Evolutionary conservation across 1,140 invertebrate genomes (phyloP), one percentile per base, ranked within the genome.

Genomic region (Papilio machaon): DNA sequence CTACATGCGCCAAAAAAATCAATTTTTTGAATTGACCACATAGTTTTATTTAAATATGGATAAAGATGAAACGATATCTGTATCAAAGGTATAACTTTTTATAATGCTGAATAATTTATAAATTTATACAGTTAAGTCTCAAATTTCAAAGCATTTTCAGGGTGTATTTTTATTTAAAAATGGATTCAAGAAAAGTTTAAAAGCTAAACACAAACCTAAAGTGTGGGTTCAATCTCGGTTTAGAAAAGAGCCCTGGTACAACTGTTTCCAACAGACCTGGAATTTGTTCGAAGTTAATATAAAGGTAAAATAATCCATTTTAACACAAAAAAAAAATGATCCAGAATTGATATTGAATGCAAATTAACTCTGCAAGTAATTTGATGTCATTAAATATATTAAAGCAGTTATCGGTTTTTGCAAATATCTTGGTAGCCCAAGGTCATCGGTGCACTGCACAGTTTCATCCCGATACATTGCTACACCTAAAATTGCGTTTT

Each of bases 111-210:
- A 19, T 47, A 19, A 43, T 17, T 11, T 47, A 19, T 7, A 19
- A n/a, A 19, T 74, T 74, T 46, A n/a, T 1, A 43, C 11, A 49
- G 0, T 30, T 38, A 11, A 60, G 49, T 58, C 7, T 30, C 58
- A 38, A 58, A 30, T 60, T 23, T 64, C 2, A 35, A n/a, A 35
- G 1, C 52, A 64, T 60, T 82, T 89, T 89, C 86, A 94, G 93
- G 93, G 93, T 73, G 91, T 93, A 9, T 94, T 94, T 82, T 47
- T 94, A 43, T 94, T 94, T 83, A 67, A 82, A 52, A 93, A 91
- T 87, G 89, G 89, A 54, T 92, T 87, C 54, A 88, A 91, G 54
- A 92, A 90, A 85, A 73, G 78, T 2, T 91, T 91, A 79, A 81
- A 74, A 11, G 38, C 13, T 8, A 91, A 90, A 77, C 90, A 89